These are phyloP conservation scores for Vicugna pacos DNA, from an alignment of 2,113 vertebrate genomes.

Conservation along the genomic window DNA sequence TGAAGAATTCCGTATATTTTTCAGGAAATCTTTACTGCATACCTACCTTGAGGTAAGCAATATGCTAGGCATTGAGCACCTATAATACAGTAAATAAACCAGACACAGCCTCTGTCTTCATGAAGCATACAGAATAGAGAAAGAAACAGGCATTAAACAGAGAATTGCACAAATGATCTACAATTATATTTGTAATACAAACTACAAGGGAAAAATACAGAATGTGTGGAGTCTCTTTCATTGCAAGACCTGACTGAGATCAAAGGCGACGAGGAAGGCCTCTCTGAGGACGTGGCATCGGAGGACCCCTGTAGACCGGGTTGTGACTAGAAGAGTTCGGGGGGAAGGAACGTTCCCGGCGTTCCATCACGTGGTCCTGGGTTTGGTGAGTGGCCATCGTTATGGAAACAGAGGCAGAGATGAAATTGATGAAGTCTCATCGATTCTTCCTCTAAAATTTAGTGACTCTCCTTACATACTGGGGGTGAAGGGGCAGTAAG, in stretches of 20 bases:
- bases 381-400: background rate
- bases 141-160: background rate
- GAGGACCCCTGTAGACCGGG: background rate
- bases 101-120: background rate
- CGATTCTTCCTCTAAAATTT: background rate
- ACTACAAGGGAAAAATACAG: background rate
- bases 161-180: background rate
- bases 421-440: background rate
- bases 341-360: background rate
- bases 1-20: background rate
- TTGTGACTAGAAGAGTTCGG: background rate
- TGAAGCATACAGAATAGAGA: background rate
- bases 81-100: background rate
- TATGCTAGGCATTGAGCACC: background rate
- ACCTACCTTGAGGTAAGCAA: background rate
- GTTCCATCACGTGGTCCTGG: background rate
- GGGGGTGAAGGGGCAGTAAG: background rate
- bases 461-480: background rate
- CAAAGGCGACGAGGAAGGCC: background rate
- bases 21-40: background rate
- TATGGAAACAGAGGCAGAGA: background rate
- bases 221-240: background rate
- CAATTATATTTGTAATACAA: background rate
- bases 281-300: background rate
- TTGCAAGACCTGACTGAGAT: background rate